Conservation (phyloP, 1,140 invertebrate genomes). For the Aphelinus certus region DNA sequence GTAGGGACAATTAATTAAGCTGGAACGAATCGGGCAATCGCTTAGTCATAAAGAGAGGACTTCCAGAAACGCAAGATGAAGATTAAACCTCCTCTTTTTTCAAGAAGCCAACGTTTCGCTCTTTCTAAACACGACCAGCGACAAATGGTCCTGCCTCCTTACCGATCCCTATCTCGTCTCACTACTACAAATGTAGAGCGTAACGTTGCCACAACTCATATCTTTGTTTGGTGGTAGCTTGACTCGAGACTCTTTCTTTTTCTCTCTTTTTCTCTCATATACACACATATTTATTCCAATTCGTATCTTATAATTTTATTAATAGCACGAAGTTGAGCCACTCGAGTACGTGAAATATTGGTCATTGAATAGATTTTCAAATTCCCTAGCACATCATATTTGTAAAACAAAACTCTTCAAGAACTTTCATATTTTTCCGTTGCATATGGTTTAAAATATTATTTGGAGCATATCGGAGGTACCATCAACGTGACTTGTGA, state of each 20-base stretch:
- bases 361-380: too few relatives aligned
- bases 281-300: not conserved
- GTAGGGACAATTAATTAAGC: conserved; percentile 33
- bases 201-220: not conserved
- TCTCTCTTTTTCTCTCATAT: not conserved
- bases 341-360: too few relatives aligned
- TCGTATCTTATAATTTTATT: not conserved
- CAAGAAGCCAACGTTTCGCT: conserved; percentile 26
- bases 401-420: too few relatives aligned
- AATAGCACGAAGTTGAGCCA: too few relatives aligned
- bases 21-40: conserved; percentile 23
- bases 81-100: conserved; percentile 24
- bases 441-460: too few relatives aligned
- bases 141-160: conserved; percentile 59
- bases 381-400: too few relatives aligned
- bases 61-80: conserved; percentile 29
- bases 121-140: conserved; percentile 46
- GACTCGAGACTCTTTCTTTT: not conserved
- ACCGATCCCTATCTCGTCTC: conserved; percentile 57
- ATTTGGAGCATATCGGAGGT: too few relatives aligned
- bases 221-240: not conserved
- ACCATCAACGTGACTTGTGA: too few relatives aligned
- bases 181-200: conserved; percentile 23
- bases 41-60: conserved; percentile 33
- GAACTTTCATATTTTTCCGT: too few relatives aligned